Percentiles rank a stretch among this genome's conserved stretches.
Conservation (phyloP, 2,888 invertebrate species). For the Eurytoma californica region DNA sequence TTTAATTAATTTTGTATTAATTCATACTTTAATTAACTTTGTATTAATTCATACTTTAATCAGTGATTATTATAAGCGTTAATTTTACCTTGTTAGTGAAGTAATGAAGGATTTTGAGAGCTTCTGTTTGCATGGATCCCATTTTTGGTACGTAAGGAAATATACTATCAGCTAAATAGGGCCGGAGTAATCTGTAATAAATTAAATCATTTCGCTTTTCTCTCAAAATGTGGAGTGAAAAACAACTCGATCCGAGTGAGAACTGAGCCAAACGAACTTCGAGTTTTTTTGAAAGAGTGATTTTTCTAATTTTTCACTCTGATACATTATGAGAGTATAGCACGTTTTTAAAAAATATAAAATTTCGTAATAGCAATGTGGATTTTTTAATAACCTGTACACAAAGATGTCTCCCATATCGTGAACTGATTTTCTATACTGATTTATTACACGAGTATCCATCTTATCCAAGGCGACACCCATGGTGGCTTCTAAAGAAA, state of each 20-base stretch:
- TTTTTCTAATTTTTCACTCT: no score
- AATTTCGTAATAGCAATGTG: no score
- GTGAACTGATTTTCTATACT: conserved; percentile 79
- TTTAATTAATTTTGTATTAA: no score
- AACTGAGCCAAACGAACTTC: no score
- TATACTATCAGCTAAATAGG: neutral
- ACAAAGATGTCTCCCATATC: conserved; percentile 71
- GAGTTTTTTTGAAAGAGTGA: no score
- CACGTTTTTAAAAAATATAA: no score
- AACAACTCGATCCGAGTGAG: no score
- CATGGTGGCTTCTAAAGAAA: conserved; percentile 44
- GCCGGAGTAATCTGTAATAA: neutral
- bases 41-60: neutral
- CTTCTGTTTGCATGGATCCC: conserved; percentile 72
- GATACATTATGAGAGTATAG: no score
- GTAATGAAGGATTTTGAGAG: conserved; percentile 76
- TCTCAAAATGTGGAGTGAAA: no score
- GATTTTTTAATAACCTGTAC: conserved; percentile 60
- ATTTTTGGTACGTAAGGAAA: neutral
- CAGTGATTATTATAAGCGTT: neutral
- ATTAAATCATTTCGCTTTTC: neutral
- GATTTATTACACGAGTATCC: conserved; percentile 72
- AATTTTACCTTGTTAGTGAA: conserved; percentile 77
- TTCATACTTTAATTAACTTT: neutral
- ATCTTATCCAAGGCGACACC: conserved; percentile 35